These are phyloP conservation scores for Tinea semifulvella DNA, from an alignment of 2,888 invertebrate genomes.

Conservation along the genomic window DNA sequence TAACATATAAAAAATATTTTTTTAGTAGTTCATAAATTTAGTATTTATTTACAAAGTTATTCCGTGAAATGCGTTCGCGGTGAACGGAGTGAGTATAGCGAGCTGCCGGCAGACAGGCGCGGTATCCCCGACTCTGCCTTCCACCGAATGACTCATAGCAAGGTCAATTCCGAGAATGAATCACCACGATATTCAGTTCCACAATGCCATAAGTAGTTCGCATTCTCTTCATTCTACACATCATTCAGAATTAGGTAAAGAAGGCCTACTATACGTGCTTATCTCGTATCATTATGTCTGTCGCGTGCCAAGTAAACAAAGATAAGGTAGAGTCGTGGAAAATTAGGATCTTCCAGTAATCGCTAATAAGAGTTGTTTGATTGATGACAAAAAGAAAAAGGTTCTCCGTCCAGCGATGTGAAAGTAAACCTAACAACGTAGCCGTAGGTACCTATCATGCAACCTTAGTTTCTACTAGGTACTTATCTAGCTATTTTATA, in stretches of 20 bases:
- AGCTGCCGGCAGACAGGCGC: constrained; percentile 62
- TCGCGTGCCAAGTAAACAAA: constrained; percentile 5
- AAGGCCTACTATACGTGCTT: constrained; percentile 1
- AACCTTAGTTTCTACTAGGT: too few species aligned
- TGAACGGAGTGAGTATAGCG: constrained; percentile 46
- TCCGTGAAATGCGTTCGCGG: constrained; percentile 35
- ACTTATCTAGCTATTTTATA: too few species aligned
- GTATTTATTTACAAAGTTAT: constrained; percentile 27
- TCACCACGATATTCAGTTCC: constrained; percentile 46
- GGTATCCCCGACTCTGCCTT: constrained; percentile 68
- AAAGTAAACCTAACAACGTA: too few species aligned
- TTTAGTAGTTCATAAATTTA: constrained; percentile 29
- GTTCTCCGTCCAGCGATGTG: too few species aligned
- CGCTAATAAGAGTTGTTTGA: too few species aligned
- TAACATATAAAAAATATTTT: constrained; percentile 28
- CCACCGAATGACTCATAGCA: constrained; percentile 68
- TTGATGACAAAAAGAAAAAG: too few species aligned
- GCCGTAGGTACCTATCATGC: too few species aligned
- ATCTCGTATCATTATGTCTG: background rate
- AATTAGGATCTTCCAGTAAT: too few species aligned
- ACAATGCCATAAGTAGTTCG: constrained; percentile 56
- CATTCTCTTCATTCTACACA: constrained; percentile 38
- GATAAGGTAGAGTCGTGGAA: too few species aligned
- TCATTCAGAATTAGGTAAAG: background rate
- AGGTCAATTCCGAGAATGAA: constrained; percentile 68